phyloP scores from a whole-genome alignment of 2,888 invertebrate species.

The Acanthosoma haemorrhoidale region DNA sequence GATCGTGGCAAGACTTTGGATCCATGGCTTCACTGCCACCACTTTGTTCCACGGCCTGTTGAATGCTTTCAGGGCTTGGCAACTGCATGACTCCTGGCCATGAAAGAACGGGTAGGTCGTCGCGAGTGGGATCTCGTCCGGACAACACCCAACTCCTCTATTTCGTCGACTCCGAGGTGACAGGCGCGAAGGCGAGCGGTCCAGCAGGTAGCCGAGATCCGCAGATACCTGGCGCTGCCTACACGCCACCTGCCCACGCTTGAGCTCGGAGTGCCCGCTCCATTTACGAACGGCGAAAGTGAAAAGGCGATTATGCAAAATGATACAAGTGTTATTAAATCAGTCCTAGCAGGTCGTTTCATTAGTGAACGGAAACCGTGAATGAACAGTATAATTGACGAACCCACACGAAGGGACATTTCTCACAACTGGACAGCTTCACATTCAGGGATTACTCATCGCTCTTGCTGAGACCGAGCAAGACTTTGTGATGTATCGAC shows the following conservation, averaged over 20 bases:
- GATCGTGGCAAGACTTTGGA: too few relatives aligned
- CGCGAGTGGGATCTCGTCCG: neutral
- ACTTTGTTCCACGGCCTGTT: too few relatives aligned
- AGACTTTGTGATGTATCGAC: too few relatives aligned
- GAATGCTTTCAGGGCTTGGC: too few relatives aligned
- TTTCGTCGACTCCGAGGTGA: too few relatives aligned
- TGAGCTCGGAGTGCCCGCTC: too few relatives aligned
- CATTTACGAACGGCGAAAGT: too few relatives aligned
- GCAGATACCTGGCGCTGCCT: neutral
- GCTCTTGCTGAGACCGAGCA: too few relatives aligned
- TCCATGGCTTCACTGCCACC: too few relatives aligned
- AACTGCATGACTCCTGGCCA: too few relatives aligned
- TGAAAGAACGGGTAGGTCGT: neutral
- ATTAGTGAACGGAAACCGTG: conserved; percentile 6
- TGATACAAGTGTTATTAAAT: conserved; percentile 1
- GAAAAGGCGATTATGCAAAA: conserved; percentile 10
- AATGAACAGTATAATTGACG: neutral
- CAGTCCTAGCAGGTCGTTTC: neutral
- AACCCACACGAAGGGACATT: neutral
- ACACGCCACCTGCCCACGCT: neutral
- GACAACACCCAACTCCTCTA: neutral
- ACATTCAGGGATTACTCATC: too few relatives aligned
- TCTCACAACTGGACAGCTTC: too few relatives aligned
- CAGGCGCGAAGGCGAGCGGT: neutral
- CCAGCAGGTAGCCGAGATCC: neutral